Evolutionary conservation across 1,140 invertebrate genomes (phyloP).

Genomic region (Polyergus mexicanus): DNA sequence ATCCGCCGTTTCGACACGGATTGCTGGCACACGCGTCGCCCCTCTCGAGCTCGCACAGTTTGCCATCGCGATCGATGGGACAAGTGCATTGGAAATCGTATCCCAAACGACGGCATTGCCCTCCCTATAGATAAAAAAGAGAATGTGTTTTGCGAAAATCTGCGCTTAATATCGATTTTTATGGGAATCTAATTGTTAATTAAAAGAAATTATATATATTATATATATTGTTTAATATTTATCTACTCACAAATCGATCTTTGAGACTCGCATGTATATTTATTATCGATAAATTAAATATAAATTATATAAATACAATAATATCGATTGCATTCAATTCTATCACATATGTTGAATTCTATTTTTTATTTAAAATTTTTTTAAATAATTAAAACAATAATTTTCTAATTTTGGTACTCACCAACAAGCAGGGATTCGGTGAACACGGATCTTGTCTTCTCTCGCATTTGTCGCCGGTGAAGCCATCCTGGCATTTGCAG

Average conservation of each 20-base stretch:
- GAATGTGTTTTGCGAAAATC: not conserved
- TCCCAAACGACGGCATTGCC: constrained; percentile 93
- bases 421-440: constrained; percentile 94
- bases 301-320: not conserved
- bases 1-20: constrained; percentile 96
- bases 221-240: not conserved
- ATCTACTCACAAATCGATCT: not conserved
- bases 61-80: constrained; percentile 91
- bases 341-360: not conserved
- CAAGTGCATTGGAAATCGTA: constrained; percentile 95
- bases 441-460: constrained; percentile 95
- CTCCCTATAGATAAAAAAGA: constrained; percentile 86
- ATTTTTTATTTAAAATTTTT: not conserved
- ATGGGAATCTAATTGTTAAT: not conserved
- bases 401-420: constrained; percentile 58
- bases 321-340: not conserved
- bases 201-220: not conserved
- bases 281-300: not conserved
- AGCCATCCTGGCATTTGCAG: constrained; percentile 93
- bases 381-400: too few species aligned
- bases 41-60: constrained; percentile 93
- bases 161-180: not conserved
- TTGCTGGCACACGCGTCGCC: constrained; percentile 94
- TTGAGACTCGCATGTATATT: not conserved
- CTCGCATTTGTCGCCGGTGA: constrained; percentile 93